These are phyloP conservation scores for Adelosebastes latens DNA, from an alignment of 2,797 vertebrate genomes.

Conservation along the genomic window DNA sequence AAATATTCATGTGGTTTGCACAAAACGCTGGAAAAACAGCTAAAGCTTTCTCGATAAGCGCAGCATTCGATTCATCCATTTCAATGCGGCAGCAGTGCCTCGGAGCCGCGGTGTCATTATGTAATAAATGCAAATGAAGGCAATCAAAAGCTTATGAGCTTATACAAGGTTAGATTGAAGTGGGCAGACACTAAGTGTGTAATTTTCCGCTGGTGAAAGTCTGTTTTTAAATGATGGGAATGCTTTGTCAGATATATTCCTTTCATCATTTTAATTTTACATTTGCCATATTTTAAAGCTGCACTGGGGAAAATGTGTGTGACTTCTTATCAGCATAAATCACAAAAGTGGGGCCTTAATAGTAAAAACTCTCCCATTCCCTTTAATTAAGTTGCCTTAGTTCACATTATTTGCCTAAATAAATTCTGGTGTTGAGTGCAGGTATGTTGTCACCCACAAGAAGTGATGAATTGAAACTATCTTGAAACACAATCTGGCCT, in stretches of 20 bases:
- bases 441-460: background rate
- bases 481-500: background rate
- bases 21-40: conserved; percentile 30
- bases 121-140: conserved; percentile 64
- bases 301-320: background rate
- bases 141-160: conserved; percentile 59
- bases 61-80: conserved; percentile 10
- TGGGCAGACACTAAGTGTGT: conserved; percentile 30
- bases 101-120: conserved; percentile 18
- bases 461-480: background rate
- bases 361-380: background rate
- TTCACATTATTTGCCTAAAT: background rate
- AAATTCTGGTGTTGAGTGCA: background rate
- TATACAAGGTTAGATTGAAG: conserved; percentile 44
- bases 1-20: conserved; percentile 1
- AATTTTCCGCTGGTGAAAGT: conserved; percentile 26
- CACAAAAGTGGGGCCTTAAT: background rate
- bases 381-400: background rate
- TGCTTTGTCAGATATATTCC: conserved; percentile 24
- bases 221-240: conserved; percentile 27
- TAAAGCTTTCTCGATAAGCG: conserved; percentile 24
- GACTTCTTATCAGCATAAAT: conserved; percentile 19
- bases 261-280: conserved; percentile 39
- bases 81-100: conserved; percentile 13
- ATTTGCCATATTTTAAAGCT: conserved; percentile 32